Base-by-base conservation (phyloP, 2,797 vertebrate species). In the Sebastes hubbsi region DNA sequence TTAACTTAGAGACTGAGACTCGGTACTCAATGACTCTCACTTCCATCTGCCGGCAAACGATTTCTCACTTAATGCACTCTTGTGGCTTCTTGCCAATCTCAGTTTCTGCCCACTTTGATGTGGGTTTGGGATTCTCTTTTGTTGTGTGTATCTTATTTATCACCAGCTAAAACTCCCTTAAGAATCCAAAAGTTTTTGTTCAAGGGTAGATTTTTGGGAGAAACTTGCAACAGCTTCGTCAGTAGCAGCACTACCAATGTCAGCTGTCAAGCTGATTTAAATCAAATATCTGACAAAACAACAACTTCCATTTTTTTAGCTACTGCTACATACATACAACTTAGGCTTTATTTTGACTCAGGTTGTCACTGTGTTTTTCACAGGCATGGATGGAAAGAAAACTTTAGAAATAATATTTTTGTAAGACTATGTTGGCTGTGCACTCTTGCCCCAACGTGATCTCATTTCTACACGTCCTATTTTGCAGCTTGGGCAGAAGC, bases 71-170 rank as follows among this genome's bases (percentile, higher is more conserved):
- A 63, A 42, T 74, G 46, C 69, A 59, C 79, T 84, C 38, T 36
- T 13, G 56, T 77, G 69, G 74, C 75, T 72, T 75, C 62, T 69
- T 77, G 59, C 73, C 79, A 72, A 18, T 18, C 55, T 69, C 38
- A 5, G 56, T 56, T 76, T 12, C 65, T 4, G 3, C 75, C 74
- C 75, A 78, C 78, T 82, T 58, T 80, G 32, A 77, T 70, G 75
- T 68, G 16, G 20, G 34, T 75, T 63, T 77, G 12, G 25, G 38
- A 68, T 85, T 83, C 74, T 70, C 2, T 49, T 46, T 55, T 54
- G 58, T 10, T 49, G 8, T 61, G 32, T 82, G 54, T 20, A 13
- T 79, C 29, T 72, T 77, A 66, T 86, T 76, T 69, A 78, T 82
- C 69, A 58, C 30, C 7, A 65, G 34, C 8, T 67, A 55, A 60